Conservation (phyloP, 1,140 invertebrate genomes). For the Pantala flavescens region DNA sequence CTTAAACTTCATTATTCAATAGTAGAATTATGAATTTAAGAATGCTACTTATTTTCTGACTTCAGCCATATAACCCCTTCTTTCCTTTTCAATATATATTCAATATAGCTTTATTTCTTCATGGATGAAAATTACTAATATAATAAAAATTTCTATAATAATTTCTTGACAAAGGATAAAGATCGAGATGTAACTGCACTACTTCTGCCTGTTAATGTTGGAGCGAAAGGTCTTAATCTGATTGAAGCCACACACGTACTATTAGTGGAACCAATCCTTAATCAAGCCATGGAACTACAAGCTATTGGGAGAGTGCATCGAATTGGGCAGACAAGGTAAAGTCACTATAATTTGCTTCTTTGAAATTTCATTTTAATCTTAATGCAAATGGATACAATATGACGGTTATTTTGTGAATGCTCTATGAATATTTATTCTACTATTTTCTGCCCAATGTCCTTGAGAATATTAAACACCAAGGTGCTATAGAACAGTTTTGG, state of each 20-base stretch:
- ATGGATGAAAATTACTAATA: too few species aligned
- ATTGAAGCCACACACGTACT: slow-evolving; percentile 71
- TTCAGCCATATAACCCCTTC: too few species aligned
- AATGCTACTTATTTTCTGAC: too few species aligned
- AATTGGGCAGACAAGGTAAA: slow-evolving; percentile 63
- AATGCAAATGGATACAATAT: slow-evolving; percentile 13
- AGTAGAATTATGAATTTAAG: too few species aligned
- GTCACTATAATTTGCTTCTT: not conserved
- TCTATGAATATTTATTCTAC: too few species aligned
- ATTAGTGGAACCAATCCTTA: slow-evolving; percentile 63
- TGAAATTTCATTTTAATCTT: not conserved
- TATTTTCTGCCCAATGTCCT: too few species aligned
- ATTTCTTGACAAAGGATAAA: not conserved
- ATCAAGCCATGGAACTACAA: slow-evolving; percentile 61
- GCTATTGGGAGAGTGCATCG: slow-evolving; percentile 68
- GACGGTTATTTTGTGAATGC: not conserved
- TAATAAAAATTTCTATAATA: too few species aligned
- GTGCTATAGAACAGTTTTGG: too few species aligned
- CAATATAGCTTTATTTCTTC: too few species aligned
- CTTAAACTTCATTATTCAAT: too few species aligned
- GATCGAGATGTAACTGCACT: slow-evolving; percentile 44
- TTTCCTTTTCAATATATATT: too few species aligned
- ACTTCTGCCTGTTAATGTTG: slow-evolving; percentile 54
- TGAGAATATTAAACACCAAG: too few species aligned
- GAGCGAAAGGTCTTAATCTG: slow-evolving; percentile 67